These are phyloP conservation scores for Dicaeum eximium DNA, from an alignment of 2,113 vertebrate species.

Conservation along the genomic window DNA sequence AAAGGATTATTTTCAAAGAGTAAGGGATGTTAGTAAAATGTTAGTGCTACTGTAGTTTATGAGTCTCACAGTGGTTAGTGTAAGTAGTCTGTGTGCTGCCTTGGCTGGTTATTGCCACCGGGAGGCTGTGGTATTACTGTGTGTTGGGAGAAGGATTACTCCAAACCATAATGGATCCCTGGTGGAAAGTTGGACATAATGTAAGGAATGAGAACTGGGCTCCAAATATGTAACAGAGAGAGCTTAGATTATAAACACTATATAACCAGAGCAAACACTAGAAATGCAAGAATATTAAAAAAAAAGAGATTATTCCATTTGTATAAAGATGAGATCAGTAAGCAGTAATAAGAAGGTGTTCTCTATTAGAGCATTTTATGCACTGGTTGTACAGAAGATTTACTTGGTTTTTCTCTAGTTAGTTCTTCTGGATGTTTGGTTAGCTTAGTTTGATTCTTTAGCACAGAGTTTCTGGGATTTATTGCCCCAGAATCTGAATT, in stretches of 20 bases:
- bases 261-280: not conserved
- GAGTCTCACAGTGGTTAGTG: not conserved
- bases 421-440: not conserved
- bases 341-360: not conserved
- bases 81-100: not conserved
- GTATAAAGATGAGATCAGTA: not conserved
- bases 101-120: not conserved
- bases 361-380: not conserved
- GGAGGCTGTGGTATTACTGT: slow-evolving; percentile 13
- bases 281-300: not conserved
- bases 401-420: not conserved
- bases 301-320: not conserved
- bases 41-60: not conserved
- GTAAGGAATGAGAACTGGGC: not conserved
- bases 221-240: not conserved
- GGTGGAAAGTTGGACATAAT: not conserved
- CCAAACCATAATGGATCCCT: slow-evolving; percentile 38
- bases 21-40: not conserved
- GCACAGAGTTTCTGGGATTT: not conserved
- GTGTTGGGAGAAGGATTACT: slow-evolving; percentile 13
- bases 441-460: not conserved
- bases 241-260: not conserved
- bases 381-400: not conserved
- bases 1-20: not conserved
- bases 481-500: not conserved